phyloP scores from a whole-genome alignment of 1,140 invertebrate genomes.

The Chironomus striatipennis region DNA sequence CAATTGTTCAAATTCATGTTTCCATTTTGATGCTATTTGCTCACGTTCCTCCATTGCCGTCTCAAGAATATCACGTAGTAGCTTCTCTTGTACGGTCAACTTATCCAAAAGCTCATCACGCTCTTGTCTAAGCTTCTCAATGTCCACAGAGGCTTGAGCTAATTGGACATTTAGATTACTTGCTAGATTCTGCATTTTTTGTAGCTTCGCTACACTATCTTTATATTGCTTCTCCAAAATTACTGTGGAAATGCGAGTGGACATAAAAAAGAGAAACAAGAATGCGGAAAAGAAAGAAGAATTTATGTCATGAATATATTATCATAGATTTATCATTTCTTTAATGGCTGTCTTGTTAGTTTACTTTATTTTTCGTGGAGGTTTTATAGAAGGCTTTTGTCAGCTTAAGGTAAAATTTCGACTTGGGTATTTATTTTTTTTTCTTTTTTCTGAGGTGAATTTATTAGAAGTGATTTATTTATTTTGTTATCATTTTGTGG shows the following conservation, averaged over 20 bases:
- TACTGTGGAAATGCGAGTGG: slow-evolving; percentile 29
- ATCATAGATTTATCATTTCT: not conserved
- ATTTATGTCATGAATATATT: slow-evolving; percentile 2
- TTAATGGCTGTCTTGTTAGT: not conserved
- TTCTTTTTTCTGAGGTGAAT: no score
- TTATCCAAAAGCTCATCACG: slow-evolving; percentile 40
- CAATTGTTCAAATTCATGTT: slow-evolving; percentile 53
- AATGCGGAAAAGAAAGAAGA: slow-evolving; percentile 29
- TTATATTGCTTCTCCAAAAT: slow-evolving; percentile 42
- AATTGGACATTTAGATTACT: slow-evolving; percentile 34
- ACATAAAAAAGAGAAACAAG: slow-evolving; percentile 28
- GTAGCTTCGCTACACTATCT: slow-evolving; percentile 44
- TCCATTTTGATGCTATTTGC: slow-evolving; percentile 49
- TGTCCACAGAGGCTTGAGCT: slow-evolving; percentile 33
- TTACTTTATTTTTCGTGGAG: not conserved
- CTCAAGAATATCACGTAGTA: slow-evolving; percentile 49
- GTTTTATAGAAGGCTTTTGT: no score
- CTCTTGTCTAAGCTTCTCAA: slow-evolving; percentile 42
- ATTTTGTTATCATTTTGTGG: no score
- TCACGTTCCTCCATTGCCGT: slow-evolving; percentile 49
- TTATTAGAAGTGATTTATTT: no score
- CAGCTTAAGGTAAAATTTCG: no score
- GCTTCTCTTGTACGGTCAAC: slow-evolving; percentile 35
- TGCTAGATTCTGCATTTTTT: slow-evolving; percentile 41
- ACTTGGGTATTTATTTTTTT: no score